A percentile compares a stretch with the other conserved stretches of the same genome.
These are phyloP conservation scores for Polyergus mexicanus DNA, from an alignment of 1,140 invertebrate genomes.

Conservation along the genomic window DNA sequence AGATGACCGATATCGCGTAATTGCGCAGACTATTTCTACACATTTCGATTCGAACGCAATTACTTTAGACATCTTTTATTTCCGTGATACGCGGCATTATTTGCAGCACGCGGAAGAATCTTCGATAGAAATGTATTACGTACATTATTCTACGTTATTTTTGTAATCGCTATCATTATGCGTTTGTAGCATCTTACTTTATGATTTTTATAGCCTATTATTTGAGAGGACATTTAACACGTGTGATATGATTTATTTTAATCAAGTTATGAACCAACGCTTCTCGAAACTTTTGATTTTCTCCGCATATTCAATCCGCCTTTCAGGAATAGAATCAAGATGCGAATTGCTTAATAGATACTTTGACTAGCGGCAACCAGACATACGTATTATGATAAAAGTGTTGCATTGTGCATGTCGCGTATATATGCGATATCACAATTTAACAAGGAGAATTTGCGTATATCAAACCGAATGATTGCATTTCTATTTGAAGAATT, in stretches of 20 bases:
- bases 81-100: conserved; percentile 9
- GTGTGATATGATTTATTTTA: background rate
- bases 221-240: background rate
- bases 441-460: conserved; percentile 26
- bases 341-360: conserved; percentile 6
- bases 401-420: background rate
- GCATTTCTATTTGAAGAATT: background rate
- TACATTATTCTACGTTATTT: background rate
- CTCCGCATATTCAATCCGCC: background rate
- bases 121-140: background rate
- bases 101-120: background rate
- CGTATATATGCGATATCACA: background rate
- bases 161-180: background rate
- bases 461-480: conserved; percentile 21
- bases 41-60: background rate
- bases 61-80: background rate
- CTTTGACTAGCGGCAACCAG: background rate
- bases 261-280: background rate
- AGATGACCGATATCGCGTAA: background rate
- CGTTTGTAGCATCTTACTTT: background rate
- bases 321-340: conserved; percentile 28
- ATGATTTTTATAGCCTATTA: background rate
- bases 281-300: too few relatives aligned
- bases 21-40: background rate
- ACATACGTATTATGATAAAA: conserved; percentile 12